Percentiles rank a stretch among this genome's conserved stretches.
These are phyloP conservation scores for Theonella swinhoei DNA, from an alignment of 37 sponge, comb jelly and placozoan species.

Conservation along the genomic window DNA sequence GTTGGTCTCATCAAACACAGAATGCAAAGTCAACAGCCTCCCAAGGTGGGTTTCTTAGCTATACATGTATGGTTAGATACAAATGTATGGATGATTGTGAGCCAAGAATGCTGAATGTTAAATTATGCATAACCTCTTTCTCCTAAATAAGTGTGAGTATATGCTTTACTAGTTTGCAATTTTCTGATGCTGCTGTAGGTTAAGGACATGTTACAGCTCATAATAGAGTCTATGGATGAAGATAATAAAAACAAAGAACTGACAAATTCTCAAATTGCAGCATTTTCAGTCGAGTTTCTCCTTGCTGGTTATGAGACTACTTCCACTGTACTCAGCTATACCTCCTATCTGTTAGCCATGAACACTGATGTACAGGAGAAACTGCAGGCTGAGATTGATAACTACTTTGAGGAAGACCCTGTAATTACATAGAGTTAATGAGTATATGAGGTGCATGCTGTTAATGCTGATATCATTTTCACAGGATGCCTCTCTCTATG, in stretches of 20 bases:
- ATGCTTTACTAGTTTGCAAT: no score
- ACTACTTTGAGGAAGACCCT: conserved; percentile 38
- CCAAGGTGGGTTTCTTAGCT: background rate
- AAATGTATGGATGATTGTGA: no score
- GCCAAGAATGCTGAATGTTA: background rate
- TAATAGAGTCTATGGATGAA: conserved; percentile 30
- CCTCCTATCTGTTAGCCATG: conserved; percentile 52
- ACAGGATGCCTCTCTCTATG: conserved; percentile 51
- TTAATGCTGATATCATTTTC: background rate
- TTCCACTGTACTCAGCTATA: conserved; percentile 42
- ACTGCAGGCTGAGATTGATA: conserved; percentile 38
- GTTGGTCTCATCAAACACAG: background rate
- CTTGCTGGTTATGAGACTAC: conserved; percentile 77
- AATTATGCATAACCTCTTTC: background rate
- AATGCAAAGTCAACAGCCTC: background rate
- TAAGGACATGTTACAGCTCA: conserved; percentile 46
- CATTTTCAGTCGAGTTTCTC: conserved; percentile 39
- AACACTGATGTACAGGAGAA: conserved; percentile 57
- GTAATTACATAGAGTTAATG: conserved; percentile 12
- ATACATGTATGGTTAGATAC: no score
- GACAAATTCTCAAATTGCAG: conserved; percentile 52
- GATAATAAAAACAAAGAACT: conserved; percentile 8
- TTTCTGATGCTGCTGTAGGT: conserved; percentile 4
- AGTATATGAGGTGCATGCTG: no score
- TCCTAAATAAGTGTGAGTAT: background rate